Conservation (phyloP, 2,797 vertebrate species). For the Micromesistius poutassou region DNA sequence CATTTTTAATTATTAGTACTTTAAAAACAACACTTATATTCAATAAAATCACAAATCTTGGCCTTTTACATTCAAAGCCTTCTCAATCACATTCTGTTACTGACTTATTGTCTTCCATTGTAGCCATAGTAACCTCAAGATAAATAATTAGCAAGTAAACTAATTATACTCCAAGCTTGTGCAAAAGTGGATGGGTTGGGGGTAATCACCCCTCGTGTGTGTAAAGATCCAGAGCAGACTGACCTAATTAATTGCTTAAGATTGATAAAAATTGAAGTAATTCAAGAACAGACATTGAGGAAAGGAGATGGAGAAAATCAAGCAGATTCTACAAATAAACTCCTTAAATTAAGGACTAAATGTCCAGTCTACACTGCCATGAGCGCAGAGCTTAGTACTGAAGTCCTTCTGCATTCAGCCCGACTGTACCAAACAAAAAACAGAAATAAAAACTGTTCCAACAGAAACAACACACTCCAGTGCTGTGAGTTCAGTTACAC, state of each 20-base stretch:
- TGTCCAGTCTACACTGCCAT: background rate
- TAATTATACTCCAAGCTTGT: background rate
- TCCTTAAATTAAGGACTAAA: background rate
- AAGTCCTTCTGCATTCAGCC: background rate
- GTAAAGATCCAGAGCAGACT: background rate
- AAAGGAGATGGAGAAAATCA: background rate
- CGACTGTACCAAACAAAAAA: background rate
- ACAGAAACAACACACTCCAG: background rate
- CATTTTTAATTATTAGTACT: background rate
- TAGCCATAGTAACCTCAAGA: background rate
- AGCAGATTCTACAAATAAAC: background rate
- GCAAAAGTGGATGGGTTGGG: background rate
- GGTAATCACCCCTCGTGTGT: background rate
- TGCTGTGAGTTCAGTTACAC: background rate
- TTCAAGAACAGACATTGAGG: background rate
- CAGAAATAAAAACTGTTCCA: background rate
- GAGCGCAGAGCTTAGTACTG: background rate
- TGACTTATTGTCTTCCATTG: background rate
- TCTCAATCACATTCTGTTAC: background rate
- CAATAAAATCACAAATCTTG: background rate
- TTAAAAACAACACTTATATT: background rate
- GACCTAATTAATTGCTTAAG: background rate
- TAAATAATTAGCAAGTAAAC: slow-evolving; percentile 2
- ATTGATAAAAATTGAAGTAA: background rate
- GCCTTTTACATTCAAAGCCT: background rate